These are phyloP conservation scores for Melanogrammus aeglefinus DNA, from an alignment of 2,797 vertebrate species.

Conservation along the genomic window DNA sequence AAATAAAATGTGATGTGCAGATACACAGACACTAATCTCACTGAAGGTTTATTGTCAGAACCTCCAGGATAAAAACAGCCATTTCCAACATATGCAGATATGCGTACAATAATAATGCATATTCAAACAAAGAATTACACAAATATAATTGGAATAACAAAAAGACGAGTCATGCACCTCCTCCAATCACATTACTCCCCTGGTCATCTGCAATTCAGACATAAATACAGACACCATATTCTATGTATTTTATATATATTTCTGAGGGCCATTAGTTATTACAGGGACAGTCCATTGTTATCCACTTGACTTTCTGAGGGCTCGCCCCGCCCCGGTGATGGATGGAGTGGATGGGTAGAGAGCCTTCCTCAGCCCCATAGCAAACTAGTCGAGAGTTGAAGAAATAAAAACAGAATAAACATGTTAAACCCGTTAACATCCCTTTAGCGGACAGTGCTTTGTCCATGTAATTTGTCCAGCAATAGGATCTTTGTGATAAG, in stretches of 20 bases:
- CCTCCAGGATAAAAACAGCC: background rate
- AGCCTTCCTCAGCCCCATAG: conserved; percentile 74
- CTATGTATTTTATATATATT: background rate
- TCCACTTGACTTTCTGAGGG: background rate
- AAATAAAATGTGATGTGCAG: too few species aligned
- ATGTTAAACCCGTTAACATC: background rate
- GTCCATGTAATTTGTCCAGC: too few species aligned
- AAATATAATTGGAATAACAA: background rate
- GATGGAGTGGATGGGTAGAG: conserved; percentile 2
- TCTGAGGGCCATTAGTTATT: background rate
- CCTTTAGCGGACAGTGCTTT: too few species aligned
- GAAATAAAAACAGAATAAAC: conserved; percentile 7
- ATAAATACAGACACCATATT: background rate
- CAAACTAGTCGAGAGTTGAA: conserved; percentile 56
- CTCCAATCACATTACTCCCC: background rate
- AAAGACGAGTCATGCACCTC: background rate
- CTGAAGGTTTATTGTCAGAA: conserved; percentile 2
- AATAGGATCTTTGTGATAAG: background rate
- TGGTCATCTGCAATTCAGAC: background rate
- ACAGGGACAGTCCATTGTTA: background rate
- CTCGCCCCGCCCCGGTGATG: background rate
- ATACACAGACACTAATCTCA: background rate
- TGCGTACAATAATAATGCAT: background rate
- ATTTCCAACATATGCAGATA: background rate
- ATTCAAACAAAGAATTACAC: background rate